A percentile compares a stretch with the other conserved stretches of the same genome.
Conservation (phyloP, 2,888 invertebrate genomes). For the Synanthedon andrenaeformis region DNA sequence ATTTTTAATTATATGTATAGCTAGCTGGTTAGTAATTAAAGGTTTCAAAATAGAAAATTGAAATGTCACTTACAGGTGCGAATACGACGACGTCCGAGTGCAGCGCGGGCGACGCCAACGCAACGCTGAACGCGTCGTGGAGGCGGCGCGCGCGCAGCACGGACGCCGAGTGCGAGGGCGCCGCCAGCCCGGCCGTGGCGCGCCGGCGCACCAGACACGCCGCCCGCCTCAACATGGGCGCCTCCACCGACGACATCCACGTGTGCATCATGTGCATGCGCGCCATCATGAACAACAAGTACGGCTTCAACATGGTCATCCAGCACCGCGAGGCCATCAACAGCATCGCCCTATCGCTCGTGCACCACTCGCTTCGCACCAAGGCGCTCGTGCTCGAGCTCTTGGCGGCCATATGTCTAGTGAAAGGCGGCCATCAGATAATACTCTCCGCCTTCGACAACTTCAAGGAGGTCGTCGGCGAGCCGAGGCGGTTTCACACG, state of each 20-base stretch:
- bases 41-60: too few relatives aligned
- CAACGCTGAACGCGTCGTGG: conserved; percentile 49
- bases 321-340: conserved; percentile 98
- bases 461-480: conserved; percentile 90
- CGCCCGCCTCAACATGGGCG: conserved; percentile 92
- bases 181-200: conserved; percentile 46
- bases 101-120: conserved; percentile 44
- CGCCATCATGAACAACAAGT: conserved; percentile 99
- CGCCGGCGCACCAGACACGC: conserved; percentile 84
- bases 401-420: conserved; percentile 97
- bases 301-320: conserved; percentile 99
- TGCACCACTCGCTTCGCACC: conserved; percentile 96
- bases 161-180: conserved; percentile 38
- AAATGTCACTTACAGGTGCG: conserved; percentile 11
- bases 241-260: conserved; percentile 97
- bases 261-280: conserved; percentile 99
- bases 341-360: conserved; percentile 95
- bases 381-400: conserved; percentile 97
- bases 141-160: conserved; percentile 39
- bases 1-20: too few relatives aligned
- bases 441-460: conserved; percentile 97
- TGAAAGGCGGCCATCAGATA: conserved; percentile 99
- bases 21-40: too few relatives aligned
- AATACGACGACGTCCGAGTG: conserved; percentile 61
- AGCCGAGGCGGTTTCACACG: conserved; percentile 94